phyloP scores from a whole-genome alignment of 2,888 invertebrate species.

The Rhingia campestris region DNA sequence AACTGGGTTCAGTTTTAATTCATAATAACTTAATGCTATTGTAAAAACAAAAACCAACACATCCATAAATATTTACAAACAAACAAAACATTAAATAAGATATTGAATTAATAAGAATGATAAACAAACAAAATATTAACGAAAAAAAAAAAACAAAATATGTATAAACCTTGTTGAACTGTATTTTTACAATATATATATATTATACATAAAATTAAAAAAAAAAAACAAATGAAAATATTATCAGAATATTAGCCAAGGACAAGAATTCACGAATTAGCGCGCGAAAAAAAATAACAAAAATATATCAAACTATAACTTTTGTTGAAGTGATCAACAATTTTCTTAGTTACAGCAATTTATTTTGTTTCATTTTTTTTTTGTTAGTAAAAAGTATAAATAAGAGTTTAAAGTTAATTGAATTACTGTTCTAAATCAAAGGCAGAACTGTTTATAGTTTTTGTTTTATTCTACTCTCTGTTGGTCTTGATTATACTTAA shows the following conservation, averaged over 20 bases:
- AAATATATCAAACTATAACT: slow-evolving; percentile 19
- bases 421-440: slow-evolving; percentile 20
- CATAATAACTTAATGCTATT: slow-evolving; percentile 59
- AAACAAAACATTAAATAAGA: slow-evolving; percentile 66
- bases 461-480: slow-evolving; percentile 11
- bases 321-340: slow-evolving; percentile 40
- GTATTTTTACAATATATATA: slow-evolving; percentile 73
- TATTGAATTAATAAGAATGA: slow-evolving; percentile 66
- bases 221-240: slow-evolving; percentile 33
- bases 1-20: slow-evolving; percentile 83
- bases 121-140: slow-evolving; percentile 53
- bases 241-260: slow-evolving; percentile 56
- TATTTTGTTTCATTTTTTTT: slow-evolving; percentile 12
- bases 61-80: slow-evolving; percentile 69
- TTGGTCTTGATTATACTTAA: slow-evolving; percentile 31
- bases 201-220: slow-evolving; percentile 45
- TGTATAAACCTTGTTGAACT: slow-evolving; percentile 73
- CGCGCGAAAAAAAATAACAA: slow-evolving; percentile 28
- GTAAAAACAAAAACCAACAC: slow-evolving; percentile 58
- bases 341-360: slow-evolving; percentile 34
- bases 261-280: slow-evolving; percentile 41
- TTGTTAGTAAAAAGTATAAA: slow-evolving; percentile 34
- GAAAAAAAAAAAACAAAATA: slow-evolving; percentile 55
- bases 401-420: slow-evolving; percentile 19
- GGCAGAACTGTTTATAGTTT: background rate